These are phyloP conservation scores for Micoletzkya japonica DNA, from an alignment of 2,888 invertebrate species.

Conservation along the genomic window DNA sequence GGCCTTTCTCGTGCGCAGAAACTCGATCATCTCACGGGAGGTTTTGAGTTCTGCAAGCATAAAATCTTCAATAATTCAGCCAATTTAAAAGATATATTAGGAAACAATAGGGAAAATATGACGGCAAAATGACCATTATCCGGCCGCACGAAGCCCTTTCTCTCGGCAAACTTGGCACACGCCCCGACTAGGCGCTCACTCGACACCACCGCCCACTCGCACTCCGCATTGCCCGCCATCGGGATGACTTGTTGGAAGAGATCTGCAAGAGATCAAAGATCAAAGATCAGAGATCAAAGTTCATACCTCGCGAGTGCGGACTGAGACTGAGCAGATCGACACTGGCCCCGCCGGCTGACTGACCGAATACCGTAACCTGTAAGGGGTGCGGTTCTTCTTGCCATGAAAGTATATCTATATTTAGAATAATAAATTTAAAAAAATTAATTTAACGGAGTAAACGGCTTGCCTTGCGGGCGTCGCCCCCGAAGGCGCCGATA, in stretches of 20 bases:
- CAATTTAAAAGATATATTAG: not conserved
- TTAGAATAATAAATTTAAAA: not conserved
- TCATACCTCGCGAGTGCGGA: constrained; percentile 48
- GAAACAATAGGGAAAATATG: not conserved
- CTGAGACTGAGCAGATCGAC: constrained; percentile 49
- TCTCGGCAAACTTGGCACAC: constrained; percentile 41
- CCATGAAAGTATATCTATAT: too few species aligned
- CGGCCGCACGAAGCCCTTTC: constrained; percentile 38
- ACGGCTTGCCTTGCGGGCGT: constrained; percentile 34
- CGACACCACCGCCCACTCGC: constrained; percentile 50
- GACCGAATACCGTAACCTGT: constrained; percentile 51
- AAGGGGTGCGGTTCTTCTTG: not conserved
- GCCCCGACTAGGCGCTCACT: constrained; percentile 36
- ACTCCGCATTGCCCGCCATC: constrained; percentile 52
- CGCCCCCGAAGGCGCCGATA: constrained; percentile 49
- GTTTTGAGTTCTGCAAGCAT: constrained; percentile 19
- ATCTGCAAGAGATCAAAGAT: constrained; percentile 34
- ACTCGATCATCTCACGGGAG: constrained; percentile 37
- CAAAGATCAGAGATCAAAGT: not conserved
- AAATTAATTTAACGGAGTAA: not conserved
- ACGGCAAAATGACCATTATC: constrained; percentile 22
- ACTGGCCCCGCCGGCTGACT: constrained; percentile 51
- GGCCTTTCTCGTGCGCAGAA: constrained; percentile 39
- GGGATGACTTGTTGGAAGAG: constrained; percentile 55
- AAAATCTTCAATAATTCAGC: not conserved